Evolutionary conservation across 2,797 vertebrate species (phyloP).

Genomic region (Allochrocebus solatus): DNA sequence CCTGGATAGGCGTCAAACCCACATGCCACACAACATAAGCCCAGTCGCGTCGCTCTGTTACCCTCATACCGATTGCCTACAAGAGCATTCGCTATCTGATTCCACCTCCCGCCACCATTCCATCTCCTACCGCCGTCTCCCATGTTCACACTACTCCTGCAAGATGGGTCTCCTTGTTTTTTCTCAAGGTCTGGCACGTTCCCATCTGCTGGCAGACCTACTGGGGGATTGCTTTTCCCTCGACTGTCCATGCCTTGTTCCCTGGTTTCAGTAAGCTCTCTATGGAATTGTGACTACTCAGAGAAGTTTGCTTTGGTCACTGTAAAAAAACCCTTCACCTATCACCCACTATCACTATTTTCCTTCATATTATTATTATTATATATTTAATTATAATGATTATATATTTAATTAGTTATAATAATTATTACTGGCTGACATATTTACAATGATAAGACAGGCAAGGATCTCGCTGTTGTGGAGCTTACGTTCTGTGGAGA

Average conservation of each 20-base stretch:
- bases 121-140: background rate
- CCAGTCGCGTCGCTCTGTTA: background rate
- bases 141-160: background rate
- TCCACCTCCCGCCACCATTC: background rate
- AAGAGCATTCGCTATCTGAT: background rate
- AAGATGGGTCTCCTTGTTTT: background rate
- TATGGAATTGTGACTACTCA: background rate
- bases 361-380: background rate
- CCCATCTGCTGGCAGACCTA: background rate
- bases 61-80: background rate
- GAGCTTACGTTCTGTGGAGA: background rate
- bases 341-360: background rate
- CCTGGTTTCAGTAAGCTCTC: background rate
- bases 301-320: background rate
- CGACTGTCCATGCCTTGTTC: background rate
- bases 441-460: background rate
- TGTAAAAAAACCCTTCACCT: background rate
- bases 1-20: background rate
- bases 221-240: background rate
- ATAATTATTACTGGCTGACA: background rate
- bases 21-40: background rate
- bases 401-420: background rate
- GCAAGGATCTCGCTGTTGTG: background rate
- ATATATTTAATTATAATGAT: background rate
- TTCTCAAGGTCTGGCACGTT: background rate